phyloP scores from a whole-genome alignment of 2,888 invertebrate genomes.

The Ectemnius lituratus region DNA sequence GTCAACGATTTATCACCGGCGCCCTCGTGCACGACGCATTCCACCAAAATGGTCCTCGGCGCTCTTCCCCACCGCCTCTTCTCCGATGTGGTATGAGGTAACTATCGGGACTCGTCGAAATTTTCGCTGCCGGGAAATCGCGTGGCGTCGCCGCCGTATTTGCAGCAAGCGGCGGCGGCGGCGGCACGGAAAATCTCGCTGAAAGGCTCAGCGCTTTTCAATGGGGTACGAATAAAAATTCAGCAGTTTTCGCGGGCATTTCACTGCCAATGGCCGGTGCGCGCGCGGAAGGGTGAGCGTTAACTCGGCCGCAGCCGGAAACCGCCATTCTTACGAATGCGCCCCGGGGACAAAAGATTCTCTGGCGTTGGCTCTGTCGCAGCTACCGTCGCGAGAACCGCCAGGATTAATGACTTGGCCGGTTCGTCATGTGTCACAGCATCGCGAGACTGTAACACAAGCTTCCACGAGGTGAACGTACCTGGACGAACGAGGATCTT shows the following conservation, averaged over 20 bases:
- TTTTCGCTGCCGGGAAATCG: conserved; percentile 17
- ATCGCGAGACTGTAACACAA: conserved; percentile 65
- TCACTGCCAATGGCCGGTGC: conserved; percentile 16
- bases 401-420: conserved; percentile 67
- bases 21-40: conserved; percentile 28
- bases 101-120: conserved; percentile 40
- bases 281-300: conserved; percentile 5
- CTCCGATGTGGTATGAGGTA: background rate
- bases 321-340: conserved; percentile 46
- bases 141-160: background rate
- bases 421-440: conserved; percentile 66
- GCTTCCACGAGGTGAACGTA: conserved; percentile 55
- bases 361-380: conserved; percentile 13
- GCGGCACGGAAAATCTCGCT: background rate
- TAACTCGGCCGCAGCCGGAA: conserved; percentile 14
- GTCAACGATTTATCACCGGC: conserved; percentile 57
- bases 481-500: conserved; percentile 22
- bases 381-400: conserved; percentile 20
- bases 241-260: conserved; percentile 30
- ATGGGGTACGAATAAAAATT: conserved; percentile 44
- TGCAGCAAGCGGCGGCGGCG: background rate
- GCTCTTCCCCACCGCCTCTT: conserved; percentile 2
- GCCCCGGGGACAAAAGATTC: conserved; percentile 58
- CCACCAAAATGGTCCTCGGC: conserved; percentile 32
- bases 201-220: conserved; percentile 36